Conservation (phyloP, 2,888 invertebrate genomes). For the Coenonympha glycerion region DNA sequence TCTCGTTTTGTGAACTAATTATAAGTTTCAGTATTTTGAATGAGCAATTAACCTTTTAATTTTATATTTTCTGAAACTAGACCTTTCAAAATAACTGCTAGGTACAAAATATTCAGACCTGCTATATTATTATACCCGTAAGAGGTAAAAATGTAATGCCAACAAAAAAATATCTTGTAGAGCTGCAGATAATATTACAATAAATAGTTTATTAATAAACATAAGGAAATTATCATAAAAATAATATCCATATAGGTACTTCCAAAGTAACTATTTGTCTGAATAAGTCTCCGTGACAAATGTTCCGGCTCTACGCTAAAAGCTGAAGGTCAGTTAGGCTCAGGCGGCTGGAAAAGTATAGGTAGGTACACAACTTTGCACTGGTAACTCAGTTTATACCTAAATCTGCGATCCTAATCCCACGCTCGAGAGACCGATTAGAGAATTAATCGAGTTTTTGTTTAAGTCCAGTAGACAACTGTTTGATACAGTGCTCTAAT, state of each 20-base stretch:
- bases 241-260: constrained; percentile 20
- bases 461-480: constrained; percentile 27
- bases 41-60: too few relatives aligned
- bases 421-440: constrained; percentile 62
- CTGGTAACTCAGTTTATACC: constrained; percentile 65
- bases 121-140: background rate
- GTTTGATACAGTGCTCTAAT: constrained; percentile 11
- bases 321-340: constrained; percentile 52
- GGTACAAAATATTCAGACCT: background rate
- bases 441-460: constrained; percentile 61
- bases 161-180: background rate
- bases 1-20: too few relatives aligned
- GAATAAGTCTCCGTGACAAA: constrained; percentile 45
- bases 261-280: constrained; percentile 31
- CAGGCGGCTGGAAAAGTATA: constrained; percentile 57
- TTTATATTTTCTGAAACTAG: too few relatives aligned
- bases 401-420: constrained; percentile 59
- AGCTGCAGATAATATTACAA: background rate
- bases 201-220: constrained; percentile 4
- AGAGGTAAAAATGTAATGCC: background rate
- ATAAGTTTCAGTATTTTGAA: too few relatives aligned
- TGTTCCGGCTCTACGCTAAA: constrained; percentile 49
- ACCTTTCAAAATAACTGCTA: too few relatives aligned
- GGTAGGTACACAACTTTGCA: constrained; percentile 60
- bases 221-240: constrained; percentile 11